Evolutionary conservation across 2,113 vertebrate genomes (phyloP), one percentile per base, ranked within the genome.

Genomic region (Syngnathoides biaculeatus): DNA sequence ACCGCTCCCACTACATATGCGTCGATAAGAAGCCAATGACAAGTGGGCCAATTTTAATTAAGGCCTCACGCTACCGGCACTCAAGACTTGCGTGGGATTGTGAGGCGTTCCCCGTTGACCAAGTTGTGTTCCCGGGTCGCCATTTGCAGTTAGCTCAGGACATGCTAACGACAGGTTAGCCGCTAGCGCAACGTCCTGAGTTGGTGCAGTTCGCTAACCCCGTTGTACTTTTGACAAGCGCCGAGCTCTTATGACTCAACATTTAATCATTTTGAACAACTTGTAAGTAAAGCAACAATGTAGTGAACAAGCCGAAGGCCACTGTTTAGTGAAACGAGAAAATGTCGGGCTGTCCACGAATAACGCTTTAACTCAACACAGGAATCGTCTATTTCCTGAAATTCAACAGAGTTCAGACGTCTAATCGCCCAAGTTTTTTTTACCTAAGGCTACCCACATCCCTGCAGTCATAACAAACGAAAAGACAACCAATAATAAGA

Each of bases 311-410:
- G 8, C 13, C 22, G 13, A 26, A 26, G 24, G 58, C n/a, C 14
- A 9, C 17, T 17, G 26, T 30, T 57, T 57, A 2, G 40, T 26
- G 60, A 43, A 26, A 14, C 8, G 26, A 17, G 1, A 30, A 30
- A 30, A 57, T 14, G 15, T 27, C 1, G 1, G 13, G n/a, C 3
- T 27, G 24, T 13, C 27, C 53, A 7, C 15, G 26, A 30, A 30
- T 43, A 62, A 43, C n/a, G 1, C 5, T 35, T 53, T 20, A 73
- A 74, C 48, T 80, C 78, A 43, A 83, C 79, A 81, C 71, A 53
- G 87, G 83, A 73, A 65, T 56, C 74, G 88, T 86, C 84, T 89
- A 90, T 86, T 89, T 89, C 87, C 88, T 88, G 88, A 82, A 80
- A 80, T 69, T n/a, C 55, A 64, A 72, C 64, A 67, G 61, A 71